Evolutionary conservation across 2,888 invertebrate genomes (phyloP), one percentile per base, ranked within the genome.

Genomic region (Lacanobia oleracea): DNA sequence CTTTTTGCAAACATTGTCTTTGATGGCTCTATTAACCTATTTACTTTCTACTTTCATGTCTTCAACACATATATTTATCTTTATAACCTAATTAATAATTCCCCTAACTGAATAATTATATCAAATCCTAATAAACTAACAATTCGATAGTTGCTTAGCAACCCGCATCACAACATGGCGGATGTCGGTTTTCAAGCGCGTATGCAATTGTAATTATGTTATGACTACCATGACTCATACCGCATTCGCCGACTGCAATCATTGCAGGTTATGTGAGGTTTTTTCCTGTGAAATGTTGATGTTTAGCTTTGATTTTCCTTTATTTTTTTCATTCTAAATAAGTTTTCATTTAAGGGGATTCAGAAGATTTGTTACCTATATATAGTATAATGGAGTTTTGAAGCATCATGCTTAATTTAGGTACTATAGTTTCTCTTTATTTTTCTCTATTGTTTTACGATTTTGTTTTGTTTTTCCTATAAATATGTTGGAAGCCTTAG

Each of bases 111-210:
- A 65, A 72, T 62, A 72, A 75, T 71, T 68, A 53, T 59, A 59
- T 40, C 23, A 63, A 59, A 40, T 1, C 33, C 21, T 72, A 68
- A 68, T 81, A 76, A 80, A 68, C 72, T 37, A 62, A 14, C 50
- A 64, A 67, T 84, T 82, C 79, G 83, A 87, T 87, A 61, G 88
- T 88, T 85, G 88, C 88, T 67, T 77, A 70, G 88, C 63, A 79
- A 88, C 87, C 43, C 16, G 51, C 21, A 54, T 54, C 68, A 77
- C 67, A 81, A 81, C 81, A 81, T 21, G 23, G 33, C 53, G 56
- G 48, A 75, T 48, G 64, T 40, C 18, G 62, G 53, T 53, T 59
- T 62, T 50, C 66, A 62, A 70, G 40, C 45, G 21, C 37, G 63
- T 40, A 70, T 64, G 66, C 70, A 75, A 40, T 68, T 27, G 54